These are phyloP conservation scores for Chelonus insularis DNA, from an alignment of 1,140 invertebrate species.

Conservation along the genomic window DNA sequence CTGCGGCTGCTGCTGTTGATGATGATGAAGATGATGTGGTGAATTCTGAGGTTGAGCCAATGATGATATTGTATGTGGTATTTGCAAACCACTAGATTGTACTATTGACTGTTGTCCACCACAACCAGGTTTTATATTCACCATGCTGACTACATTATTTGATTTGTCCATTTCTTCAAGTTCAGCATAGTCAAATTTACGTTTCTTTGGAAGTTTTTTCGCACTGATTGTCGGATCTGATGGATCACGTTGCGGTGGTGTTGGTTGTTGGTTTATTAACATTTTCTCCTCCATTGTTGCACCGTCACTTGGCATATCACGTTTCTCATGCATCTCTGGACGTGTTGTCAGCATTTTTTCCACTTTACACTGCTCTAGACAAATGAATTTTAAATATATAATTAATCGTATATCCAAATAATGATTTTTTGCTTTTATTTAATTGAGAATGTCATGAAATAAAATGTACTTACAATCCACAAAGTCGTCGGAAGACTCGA, in stretches of 20 bases:
- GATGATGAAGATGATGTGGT: constrained; percentile 19
- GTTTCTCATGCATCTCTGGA: constrained; percentile 54
- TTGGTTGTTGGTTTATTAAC: constrained; percentile 48
- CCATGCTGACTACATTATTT: constrained; percentile 45
- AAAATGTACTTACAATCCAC: constrained; percentile 51
- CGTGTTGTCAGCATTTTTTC: constrained; percentile 56
- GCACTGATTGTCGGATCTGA: constrained; percentile 55
- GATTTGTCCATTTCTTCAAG: constrained; percentile 68
- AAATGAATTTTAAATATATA: constrained; percentile 19
- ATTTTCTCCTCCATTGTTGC: constrained; percentile 47
- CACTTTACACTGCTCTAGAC: constrained; percentile 54
- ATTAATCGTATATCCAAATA: too few species aligned
- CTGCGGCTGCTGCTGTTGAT: constrained; percentile 1
- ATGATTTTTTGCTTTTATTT: too few species aligned
- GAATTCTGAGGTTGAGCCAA: constrained; percentile 40
- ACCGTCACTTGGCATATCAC: constrained; percentile 46
- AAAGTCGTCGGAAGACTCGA: constrained; percentile 53
- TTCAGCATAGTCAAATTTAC: constrained; percentile 84
- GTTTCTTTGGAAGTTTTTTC: constrained; percentile 81
- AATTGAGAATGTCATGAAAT: too few species aligned
- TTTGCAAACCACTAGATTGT: constrained; percentile 36
- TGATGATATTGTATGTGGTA: constrained; percentile 36
- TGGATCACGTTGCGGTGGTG: constrained; percentile 47
- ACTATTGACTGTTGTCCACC: constrained; percentile 36
- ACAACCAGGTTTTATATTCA: constrained; percentile 1